Evolutionary conservation across 2,797 vertebrate species (phyloP), one percentile per base, ranked within the genome.

Genomic region (Sebastes itinus): DNA sequence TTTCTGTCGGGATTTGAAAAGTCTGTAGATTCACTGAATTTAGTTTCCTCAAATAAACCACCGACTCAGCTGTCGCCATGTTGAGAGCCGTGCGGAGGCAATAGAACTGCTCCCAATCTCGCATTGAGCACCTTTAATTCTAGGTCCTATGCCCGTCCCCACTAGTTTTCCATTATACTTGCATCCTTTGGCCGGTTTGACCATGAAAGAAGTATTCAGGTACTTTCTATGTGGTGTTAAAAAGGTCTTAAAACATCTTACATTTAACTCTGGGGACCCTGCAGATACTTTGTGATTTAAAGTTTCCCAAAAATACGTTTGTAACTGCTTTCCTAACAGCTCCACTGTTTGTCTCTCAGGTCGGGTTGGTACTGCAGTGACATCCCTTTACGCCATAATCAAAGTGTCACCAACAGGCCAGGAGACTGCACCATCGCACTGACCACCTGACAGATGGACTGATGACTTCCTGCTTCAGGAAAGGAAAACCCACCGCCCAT

Each of bases 321-420:
- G 6, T 25, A 27, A 11, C 28, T n/a, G 12, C 4, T 71, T 52
- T 56, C 0, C 4, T 78, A 20, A 82, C 1, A 0, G 1, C 28
- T 76, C 2, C 1, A 0, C 56, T n/a, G 5, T 30, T 25, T 68
- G 35, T 79, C 65, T 65, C 72, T 38, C 94, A 99, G 98, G 98
- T 99, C 0, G 98, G 98, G 75, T 94, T 99, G 95, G 98, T 99
- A 91, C 92, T 99, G 95, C 98, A 99, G 96, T 99, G 98, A 97
- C 84, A 35, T 78, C 83, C 38, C 55, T 83, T 27, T 46, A 66
- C 9, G 27, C 78, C 66, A 71, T 81, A 67, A 80, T 42, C 56
- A 49, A 68, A 86, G 86, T 62, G 90, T 94, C 88, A 87, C 91
- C 90, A 88, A 87, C 69, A 52, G 89, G 94, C 94, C 93, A 89